phyloP scores from a whole-genome alignment of 1,140 invertebrate species.

The Holotrichia oblita region DNA sequence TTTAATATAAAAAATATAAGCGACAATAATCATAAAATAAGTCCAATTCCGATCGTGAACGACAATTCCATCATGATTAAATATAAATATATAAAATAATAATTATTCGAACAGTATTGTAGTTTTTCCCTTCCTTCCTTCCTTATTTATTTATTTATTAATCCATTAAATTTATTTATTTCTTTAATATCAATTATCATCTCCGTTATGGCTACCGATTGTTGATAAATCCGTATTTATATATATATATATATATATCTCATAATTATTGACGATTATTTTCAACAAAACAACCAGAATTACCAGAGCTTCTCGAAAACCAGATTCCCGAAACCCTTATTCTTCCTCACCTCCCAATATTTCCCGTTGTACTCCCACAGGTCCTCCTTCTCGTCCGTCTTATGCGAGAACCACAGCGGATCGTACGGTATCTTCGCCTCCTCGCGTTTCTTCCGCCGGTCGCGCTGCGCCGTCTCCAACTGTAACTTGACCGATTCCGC shows the following conservation, averaged over 20 bases:
- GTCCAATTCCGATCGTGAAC: too few relatives aligned
- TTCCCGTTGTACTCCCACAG: slow-evolving; percentile 71
- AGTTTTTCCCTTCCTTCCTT: neutral
- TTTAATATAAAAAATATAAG: too few relatives aligned
- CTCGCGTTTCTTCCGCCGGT: slow-evolving; percentile 71
- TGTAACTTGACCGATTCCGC: slow-evolving; percentile 77
- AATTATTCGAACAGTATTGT: slow-evolving; percentile 13
- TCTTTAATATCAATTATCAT: neutral
- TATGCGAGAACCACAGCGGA: slow-evolving; percentile 70
- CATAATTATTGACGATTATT: neutral
- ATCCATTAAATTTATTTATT: neutral
- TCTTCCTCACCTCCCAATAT: slow-evolving; percentile 67
- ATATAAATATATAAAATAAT: neutral
- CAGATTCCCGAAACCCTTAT: slow-evolving; percentile 69
- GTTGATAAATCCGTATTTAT: too few relatives aligned
- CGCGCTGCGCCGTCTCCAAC: slow-evolving; percentile 75
- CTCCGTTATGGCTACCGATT: too few relatives aligned
- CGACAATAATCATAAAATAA: too few relatives aligned
- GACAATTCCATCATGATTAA: too few relatives aligned
- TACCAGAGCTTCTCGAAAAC: slow-evolving; percentile 67
- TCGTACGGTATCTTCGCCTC: slow-evolving; percentile 64
- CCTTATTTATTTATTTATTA: neutral
- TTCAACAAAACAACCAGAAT: slow-evolving; percentile 43
- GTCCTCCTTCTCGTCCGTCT: slow-evolving; percentile 65
- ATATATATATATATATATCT: neutral